These are phyloP conservation scores for Pyrrhia umbra DNA, from an alignment of 2,888 invertebrate genomes.

Conservation along the genomic window DNA sequence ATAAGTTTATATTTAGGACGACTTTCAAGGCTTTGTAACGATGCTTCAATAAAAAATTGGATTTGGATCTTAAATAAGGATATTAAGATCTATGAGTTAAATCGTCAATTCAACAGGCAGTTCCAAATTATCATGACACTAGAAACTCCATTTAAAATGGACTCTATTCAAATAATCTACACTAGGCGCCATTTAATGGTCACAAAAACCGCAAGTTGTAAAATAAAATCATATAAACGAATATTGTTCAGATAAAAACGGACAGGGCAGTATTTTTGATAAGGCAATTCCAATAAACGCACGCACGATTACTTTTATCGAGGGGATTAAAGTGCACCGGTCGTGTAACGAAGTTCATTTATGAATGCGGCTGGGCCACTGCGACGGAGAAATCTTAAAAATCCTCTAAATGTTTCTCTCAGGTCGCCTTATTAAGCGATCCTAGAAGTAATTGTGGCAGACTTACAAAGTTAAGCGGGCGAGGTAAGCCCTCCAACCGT, in stretches of 20 bases:
- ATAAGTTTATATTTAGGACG: not conserved
- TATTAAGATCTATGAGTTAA: no score
- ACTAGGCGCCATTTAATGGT: conserved; percentile 43
- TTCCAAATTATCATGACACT: conserved; percentile 1
- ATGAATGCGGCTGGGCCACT: conserved; percentile 64
- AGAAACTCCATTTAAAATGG: conserved; percentile 2
- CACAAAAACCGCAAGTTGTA: conserved; percentile 62
- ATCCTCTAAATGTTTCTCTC: conserved; percentile 77
- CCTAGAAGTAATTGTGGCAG: conserved; percentile 86
- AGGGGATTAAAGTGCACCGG: conserved; percentile 79
- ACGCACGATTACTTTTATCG: conserved; percentile 85
- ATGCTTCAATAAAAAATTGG: no score
- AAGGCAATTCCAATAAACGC: conserved; percentile 82
- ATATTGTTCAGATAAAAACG: conserved; percentile 70
- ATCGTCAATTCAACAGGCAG: not conserved
- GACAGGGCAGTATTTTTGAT: conserved; percentile 78
- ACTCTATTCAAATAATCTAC: conserved; percentile 31
- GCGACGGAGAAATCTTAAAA: conserved; percentile 79
- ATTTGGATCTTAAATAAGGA: no score
- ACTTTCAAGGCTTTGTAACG: no score
- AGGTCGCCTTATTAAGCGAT: conserved; percentile 84
- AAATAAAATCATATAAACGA: conserved; percentile 69
- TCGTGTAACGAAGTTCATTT: conserved; percentile 77
- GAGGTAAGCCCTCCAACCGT: conserved; percentile 81
- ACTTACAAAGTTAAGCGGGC: conserved; percentile 88